Conservation (phyloP, 2,113 vertebrate genomes). For the Pteruthius melanotis region DNA sequence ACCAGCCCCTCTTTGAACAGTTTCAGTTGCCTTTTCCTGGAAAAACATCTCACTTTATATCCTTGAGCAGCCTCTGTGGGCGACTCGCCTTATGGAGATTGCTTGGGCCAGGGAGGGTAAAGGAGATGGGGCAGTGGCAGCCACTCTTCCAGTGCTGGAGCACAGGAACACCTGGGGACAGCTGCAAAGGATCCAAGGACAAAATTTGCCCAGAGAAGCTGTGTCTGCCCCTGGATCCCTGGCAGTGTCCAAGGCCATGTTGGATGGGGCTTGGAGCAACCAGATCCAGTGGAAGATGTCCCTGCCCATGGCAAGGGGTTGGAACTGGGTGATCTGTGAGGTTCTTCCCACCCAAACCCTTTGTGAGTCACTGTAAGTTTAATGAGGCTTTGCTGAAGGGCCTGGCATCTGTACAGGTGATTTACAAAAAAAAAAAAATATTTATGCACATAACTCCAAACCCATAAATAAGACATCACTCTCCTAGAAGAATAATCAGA, state of each 20-base stretch:
- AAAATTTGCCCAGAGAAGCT: neutral
- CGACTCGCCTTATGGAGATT: too few relatives aligned
- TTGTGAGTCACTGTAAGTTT: neutral
- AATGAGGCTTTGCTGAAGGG: neutral
- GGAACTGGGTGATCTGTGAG: neutral
- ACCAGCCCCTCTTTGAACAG: neutral
- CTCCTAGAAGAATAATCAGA: conserved; percentile 11
- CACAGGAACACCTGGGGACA: neutral
- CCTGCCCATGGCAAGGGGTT: neutral
- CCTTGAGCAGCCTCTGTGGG: accelerated
- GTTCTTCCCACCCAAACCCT: neutral
- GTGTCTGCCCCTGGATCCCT: neutral
- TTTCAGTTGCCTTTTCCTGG: neutral
- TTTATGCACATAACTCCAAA: conserved; percentile 3
- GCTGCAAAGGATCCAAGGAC: neutral
- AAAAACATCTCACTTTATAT: neutral
- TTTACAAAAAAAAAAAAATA: neutral
- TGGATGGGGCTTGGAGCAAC: neutral
- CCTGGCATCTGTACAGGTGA: neutral
- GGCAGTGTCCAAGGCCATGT: neutral
- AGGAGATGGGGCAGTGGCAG: neutral
- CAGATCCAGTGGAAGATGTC: neutral
- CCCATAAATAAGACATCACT: conserved; percentile 62
- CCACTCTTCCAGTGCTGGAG: neutral
- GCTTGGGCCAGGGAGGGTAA: neutral